Evolutionary conservation across 2,113 vertebrate genomes (phyloP), one percentile per base, ranked within the genome.

Genomic region (Varanus salvator): DNA sequence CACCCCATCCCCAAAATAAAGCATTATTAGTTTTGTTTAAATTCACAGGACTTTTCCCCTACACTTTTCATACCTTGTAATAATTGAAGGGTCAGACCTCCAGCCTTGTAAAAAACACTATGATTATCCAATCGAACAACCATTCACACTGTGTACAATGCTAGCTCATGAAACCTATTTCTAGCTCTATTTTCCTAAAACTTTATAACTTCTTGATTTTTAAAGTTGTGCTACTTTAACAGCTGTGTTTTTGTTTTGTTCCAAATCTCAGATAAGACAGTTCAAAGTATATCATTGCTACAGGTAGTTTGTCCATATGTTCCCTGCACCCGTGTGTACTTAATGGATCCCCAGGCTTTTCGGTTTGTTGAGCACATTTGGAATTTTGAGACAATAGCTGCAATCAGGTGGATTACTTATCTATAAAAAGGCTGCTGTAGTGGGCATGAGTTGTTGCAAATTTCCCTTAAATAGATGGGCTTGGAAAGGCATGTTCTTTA

Each of bases 201-300:
- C 80, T 87, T 68, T 89, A 83, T 90, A 92, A 91, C 91, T 89
- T 68, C 52, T 64, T 64, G 54, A 85, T 78, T 0, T 69, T 91
- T 94, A 92, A 90, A 93, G 81, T 54, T 80, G 25, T 4, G 71
- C 89, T 92, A 91, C 74, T 0, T 69, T 91, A 93, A 92, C 89
- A 93, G 81, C 60, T 80, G 25, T 4, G 71, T 90, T 92, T 90
- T 71, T 90, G 60, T n/a, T 50, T 66, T 12, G 80, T 93, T 69
- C 77, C 87, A 85, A 34, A 25, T 93, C 6, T 86, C 85, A 69
- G 87, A 90, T 86, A 75, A 23, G 80, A 90, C 88, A 66, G n/a
- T 76, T 84, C 8, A 38, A 44, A 48, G 14, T 27, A 4, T 50
- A 4, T 29, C 14, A 29, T 84, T 84, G 38, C 12, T 68, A 31